Percentiles rank a stretch among this genome's conserved stretches.
These are phyloP conservation scores for Falcaria lacertinaria DNA, from an alignment of 2,888 invertebrate species.

Conservation along the genomic window DNA sequence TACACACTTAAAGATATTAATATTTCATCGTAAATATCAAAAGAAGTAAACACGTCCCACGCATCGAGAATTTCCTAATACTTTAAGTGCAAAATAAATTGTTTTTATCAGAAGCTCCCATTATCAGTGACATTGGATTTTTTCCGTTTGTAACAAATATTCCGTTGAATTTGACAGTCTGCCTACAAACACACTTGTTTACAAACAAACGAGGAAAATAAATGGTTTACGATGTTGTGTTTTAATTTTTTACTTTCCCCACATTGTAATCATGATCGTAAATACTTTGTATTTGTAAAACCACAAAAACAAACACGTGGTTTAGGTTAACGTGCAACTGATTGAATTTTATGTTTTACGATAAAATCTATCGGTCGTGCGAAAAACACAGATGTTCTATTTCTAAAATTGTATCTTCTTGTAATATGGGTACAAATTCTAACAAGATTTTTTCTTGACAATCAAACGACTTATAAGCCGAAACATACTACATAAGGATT, in stretches of 20 bases:
- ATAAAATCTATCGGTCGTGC: background rate
- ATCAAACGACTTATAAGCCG: too few species aligned
- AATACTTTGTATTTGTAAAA: background rate
- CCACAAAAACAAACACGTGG: constrained; percentile 7
- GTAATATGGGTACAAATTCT: too few species aligned
- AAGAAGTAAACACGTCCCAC: too few species aligned
- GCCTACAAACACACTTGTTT: background rate
- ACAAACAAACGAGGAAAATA: constrained; percentile 11
- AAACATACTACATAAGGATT: too few species aligned
- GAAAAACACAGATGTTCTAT: background rate
- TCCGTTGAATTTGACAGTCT: background rate
- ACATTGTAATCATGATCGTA: background rate
- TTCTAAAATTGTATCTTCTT: too few species aligned
- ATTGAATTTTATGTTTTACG: background rate
- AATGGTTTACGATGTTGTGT: too few species aligned
- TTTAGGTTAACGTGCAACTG: constrained; percentile 7
- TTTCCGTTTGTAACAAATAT: constrained; percentile 9
- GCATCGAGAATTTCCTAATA: background rate
- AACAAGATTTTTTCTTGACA: too few species aligned
- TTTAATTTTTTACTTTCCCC: background rate
- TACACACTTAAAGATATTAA: too few species aligned
- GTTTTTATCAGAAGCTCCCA: background rate
- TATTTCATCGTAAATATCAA: too few species aligned
- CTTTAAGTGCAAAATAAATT: background rate
- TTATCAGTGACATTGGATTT: constrained; percentile 25